A percentile compares a stretch with the other conserved stretches of the same genome.
Conservation (phyloP, 2,113 vertebrate genomes). For the Crotalus horridus region DNA sequence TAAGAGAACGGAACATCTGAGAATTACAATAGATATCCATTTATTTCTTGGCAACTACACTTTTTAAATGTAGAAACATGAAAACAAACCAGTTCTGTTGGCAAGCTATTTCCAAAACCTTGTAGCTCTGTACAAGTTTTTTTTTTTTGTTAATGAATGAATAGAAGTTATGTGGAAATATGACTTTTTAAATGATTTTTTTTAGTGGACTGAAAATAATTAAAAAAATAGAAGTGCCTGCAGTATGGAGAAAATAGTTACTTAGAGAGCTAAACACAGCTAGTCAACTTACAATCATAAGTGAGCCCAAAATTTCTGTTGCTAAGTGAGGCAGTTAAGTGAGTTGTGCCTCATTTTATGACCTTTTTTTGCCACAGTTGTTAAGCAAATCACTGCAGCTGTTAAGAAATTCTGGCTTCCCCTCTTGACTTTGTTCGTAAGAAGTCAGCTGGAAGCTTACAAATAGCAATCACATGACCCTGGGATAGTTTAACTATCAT, state of each 20-base stretch:
- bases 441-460: background rate
- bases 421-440: background rate
- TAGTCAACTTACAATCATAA: background rate
- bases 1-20: constrained; percentile 18
- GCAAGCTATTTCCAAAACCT: constrained; percentile 21
- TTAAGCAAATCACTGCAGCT: background rate
- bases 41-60: constrained; percentile 22
- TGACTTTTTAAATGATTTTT: constrained; percentile 15
- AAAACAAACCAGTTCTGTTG: constrained; percentile 24
- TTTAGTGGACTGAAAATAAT: constrained; percentile 24
- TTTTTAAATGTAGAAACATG: constrained; percentile 12
- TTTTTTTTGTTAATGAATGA: background rate
- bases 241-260: background rate
- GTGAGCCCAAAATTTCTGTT: background rate
- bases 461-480: background rate
- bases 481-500: background rate
- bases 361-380: background rate
- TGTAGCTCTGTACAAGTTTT: background rate
- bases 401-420: background rate
- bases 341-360: background rate
- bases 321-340: background rate
- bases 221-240: constrained; percentile 29
- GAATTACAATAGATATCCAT: background rate
- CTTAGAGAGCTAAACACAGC: background rate
- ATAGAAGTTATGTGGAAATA: background rate